Percentiles rank a stretch among this genome's conserved stretches.
These are phyloP conservation scores for Chrysemys picta DNA, from an alignment of 2,113 vertebrate genomes.

Conservation along the genomic window DNA sequence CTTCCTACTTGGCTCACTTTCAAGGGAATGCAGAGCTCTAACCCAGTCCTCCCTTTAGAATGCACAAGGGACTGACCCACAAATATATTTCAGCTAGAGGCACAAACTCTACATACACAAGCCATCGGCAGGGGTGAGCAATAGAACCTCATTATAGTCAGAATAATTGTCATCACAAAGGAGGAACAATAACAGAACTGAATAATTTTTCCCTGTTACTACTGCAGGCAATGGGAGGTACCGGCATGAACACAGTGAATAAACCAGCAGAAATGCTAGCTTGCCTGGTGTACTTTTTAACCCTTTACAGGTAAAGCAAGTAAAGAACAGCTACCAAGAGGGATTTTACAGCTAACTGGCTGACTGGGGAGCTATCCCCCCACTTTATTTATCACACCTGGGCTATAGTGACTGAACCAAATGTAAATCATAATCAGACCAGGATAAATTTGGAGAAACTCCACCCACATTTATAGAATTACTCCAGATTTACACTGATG, in stretches of 20 bases:
- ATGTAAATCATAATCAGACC: background rate
- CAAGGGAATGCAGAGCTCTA: background rate
- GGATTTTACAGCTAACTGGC: no score
- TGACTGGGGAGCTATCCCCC: no score
- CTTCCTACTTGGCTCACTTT: conserved; percentile 12
- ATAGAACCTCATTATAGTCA: background rate
- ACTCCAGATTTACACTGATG: background rate
- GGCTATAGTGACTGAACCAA: background rate
- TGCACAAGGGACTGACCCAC: background rate
- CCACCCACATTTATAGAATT: background rate
- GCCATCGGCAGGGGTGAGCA: background rate
- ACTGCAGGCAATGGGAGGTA: background rate
- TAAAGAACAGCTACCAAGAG: no score
- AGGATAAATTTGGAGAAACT: background rate
- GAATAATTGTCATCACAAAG: background rate
- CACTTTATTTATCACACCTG: no score
- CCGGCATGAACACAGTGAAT: background rate
- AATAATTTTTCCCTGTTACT: background rate
- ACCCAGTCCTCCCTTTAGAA: background rate
- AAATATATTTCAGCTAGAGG: background rate
- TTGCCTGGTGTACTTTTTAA: background rate
- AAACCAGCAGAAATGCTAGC: background rate
- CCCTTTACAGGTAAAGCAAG: no score
- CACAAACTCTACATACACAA: background rate
- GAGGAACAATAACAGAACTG: background rate